Conservation (phyloP, 1,140 invertebrate species). For the Colletes latitarsis region DNA sequence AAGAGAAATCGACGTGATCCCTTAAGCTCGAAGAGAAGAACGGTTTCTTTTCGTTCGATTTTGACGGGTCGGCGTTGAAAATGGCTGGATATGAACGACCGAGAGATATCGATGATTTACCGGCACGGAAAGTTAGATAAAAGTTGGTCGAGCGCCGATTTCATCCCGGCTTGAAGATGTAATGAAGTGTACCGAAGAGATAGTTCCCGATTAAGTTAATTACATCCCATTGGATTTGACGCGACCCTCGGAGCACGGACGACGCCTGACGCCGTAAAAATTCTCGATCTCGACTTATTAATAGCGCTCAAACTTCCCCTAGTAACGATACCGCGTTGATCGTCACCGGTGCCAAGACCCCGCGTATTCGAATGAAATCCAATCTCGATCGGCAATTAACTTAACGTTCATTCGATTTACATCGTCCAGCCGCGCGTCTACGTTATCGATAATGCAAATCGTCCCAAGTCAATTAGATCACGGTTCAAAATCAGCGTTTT, state of each 20-base stretch:
- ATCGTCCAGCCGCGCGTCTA: background rate
- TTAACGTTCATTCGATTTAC: slow-evolving; percentile 9
- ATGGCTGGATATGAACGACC: slow-evolving; percentile 14
- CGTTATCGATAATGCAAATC: slow-evolving; percentile 23
- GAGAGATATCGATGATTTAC: slow-evolving; percentile 65
- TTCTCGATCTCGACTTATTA: slow-evolving; percentile 31
- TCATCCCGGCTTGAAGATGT: slow-evolving; percentile 59
- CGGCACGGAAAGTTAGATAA: slow-evolving; percentile 68
- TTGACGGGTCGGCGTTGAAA: slow-evolving; percentile 30
- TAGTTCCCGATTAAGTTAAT: slow-evolving; percentile 76
- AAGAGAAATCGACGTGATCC: background rate
- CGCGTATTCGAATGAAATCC: slow-evolving; percentile 1
- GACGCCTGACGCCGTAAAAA: slow-evolving; percentile 22
- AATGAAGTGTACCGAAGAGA: slow-evolving; percentile 72
- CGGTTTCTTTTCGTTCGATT: slow-evolving; percentile 23
- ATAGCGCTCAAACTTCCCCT: background rate
- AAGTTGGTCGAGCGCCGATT: slow-evolving; percentile 64
- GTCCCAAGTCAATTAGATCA: background rate
- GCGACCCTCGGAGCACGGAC: background rate
- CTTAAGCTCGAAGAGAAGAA: background rate
- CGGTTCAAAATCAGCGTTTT: background rate
- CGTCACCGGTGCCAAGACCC: background rate
- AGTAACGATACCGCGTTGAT: slow-evolving; percentile 10
- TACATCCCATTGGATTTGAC: slow-evolving; percentile 65
- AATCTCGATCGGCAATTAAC: slow-evolving; percentile 33